phyloP scores from a whole-genome alignment of 1,140 invertebrate species.

The Ceratoteleas bidentatus region DNA sequence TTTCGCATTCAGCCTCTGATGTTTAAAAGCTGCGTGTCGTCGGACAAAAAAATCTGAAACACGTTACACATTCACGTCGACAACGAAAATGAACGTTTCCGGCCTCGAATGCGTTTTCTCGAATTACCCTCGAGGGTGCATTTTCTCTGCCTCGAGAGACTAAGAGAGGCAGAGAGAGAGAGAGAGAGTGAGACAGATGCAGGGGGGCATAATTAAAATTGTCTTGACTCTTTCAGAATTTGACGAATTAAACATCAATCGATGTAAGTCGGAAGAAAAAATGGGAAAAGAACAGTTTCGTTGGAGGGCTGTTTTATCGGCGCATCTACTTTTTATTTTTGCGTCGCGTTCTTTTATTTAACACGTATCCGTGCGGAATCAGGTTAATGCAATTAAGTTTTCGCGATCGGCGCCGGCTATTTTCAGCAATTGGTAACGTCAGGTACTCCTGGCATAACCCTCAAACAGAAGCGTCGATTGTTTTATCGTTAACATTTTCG shows the following conservation, averaged over 20 bases:
- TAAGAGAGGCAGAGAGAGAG: too few species aligned
- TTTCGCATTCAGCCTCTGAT: conserved; percentile 35
- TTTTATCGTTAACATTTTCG: not conserved
- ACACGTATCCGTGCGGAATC: conserved; percentile 25
- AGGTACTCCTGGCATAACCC: not conserved
- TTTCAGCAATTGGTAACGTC: conserved; percentile 15
- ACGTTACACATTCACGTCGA: conserved; percentile 31
- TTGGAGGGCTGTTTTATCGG: conserved; percentile 11
- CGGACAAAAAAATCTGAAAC: conserved; percentile 34
- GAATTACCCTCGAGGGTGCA: conserved; percentile 4
- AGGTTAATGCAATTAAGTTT: conserved; percentile 44
- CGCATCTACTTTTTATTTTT: conserved; percentile 29
- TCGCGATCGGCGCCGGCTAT: conserved; percentile 27
- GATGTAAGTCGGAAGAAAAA: not conserved
- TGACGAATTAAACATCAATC: conserved; percentile 31
- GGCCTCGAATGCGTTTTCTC: conserved; percentile 39
- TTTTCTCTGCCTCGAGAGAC: too few species aligned
- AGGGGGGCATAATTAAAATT: conserved; percentile 26
- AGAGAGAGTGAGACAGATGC: not conserved
- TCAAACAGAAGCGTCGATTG: not conserved
- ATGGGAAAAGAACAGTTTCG: conserved; percentile 10
- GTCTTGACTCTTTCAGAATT: not conserved
- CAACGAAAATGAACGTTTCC: conserved; percentile 44
- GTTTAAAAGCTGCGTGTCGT: conserved; percentile 45
- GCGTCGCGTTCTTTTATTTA: conserved; percentile 36